Conservation (phyloP, 2,797 vertebrate species). For the Hylomyscus alleni region DNA sequence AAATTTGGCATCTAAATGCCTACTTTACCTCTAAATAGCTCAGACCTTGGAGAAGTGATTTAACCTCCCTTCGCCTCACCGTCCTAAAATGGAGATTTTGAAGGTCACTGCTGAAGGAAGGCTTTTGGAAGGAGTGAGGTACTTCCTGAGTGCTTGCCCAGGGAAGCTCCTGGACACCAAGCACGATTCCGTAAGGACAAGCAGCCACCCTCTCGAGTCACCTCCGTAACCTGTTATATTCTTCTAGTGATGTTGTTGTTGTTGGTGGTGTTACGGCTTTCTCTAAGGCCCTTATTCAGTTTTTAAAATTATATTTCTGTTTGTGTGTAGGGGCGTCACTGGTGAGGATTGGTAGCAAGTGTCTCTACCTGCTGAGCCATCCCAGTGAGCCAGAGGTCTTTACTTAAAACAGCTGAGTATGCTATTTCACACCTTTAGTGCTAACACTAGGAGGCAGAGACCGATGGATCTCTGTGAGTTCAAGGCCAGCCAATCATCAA, state of each 20-base stretch:
- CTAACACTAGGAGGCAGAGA: background rate
- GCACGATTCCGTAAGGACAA: background rate
- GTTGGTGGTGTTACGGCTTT: background rate
- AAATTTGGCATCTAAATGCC: background rate
- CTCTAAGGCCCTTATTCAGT: constrained; percentile 5
- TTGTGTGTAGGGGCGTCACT: background rate
- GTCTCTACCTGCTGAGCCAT: background rate
- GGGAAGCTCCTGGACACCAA: background rate
- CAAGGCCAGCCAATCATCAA: background rate
- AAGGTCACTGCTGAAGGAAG: background rate
- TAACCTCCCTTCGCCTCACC: background rate
- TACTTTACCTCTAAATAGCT: background rate
- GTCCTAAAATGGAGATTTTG: background rate
- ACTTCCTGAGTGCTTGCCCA: background rate
- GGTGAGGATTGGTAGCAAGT: background rate
- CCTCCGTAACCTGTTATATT: background rate
- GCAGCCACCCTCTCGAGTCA: background rate
- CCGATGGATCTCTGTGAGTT: background rate
- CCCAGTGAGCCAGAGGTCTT: background rate
- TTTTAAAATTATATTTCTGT: background rate
- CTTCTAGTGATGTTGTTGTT: background rate
- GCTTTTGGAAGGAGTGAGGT: background rate
- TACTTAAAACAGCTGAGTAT: background rate
- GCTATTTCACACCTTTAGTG: background rate
- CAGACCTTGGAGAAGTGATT: background rate